Conservation (phyloP, 2,113 vertebrate species). For the Eclectus roratus region DNA sequence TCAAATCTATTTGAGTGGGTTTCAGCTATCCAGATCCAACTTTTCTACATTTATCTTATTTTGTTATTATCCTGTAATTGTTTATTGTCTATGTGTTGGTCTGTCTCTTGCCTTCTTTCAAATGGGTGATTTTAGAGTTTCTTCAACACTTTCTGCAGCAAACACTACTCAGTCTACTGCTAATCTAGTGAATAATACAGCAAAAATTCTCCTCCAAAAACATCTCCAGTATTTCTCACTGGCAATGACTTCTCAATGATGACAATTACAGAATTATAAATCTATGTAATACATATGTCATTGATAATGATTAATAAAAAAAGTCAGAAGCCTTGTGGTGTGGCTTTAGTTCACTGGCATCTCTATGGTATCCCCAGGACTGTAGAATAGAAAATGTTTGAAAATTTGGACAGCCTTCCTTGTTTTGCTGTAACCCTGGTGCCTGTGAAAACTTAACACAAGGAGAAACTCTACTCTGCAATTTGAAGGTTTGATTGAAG, state of each 20-base stretch:
- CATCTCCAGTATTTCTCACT: not conserved
- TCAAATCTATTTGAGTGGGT: not conserved
- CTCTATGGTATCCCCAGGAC: not conserved
- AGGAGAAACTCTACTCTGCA: not conserved
- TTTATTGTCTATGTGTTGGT: not conserved
- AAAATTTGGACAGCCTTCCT: not conserved
- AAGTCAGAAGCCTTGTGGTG: not conserved
- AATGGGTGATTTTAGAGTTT: not conserved
- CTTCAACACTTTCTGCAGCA: not conserved
- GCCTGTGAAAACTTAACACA: not conserved
- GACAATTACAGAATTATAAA: not conserved
- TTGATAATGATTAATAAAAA: not conserved
- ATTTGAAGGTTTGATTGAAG: not conserved
- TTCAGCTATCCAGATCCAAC: not conserved
- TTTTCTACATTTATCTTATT: not conserved
- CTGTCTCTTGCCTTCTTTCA: not conserved
- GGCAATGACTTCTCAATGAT: not conserved
- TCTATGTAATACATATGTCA: not conserved
- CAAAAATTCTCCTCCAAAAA: not conserved
- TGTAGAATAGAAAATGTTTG: not conserved
- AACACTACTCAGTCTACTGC: not conserved
- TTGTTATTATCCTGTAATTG: not conserved
- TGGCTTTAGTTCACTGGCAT: not conserved
- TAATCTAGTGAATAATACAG: not conserved
- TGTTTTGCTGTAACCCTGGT: fast-evolving